Evolutionary conservation across 2,888 invertebrate species (phyloP).

Genomic region (Nomada fucata): DNA sequence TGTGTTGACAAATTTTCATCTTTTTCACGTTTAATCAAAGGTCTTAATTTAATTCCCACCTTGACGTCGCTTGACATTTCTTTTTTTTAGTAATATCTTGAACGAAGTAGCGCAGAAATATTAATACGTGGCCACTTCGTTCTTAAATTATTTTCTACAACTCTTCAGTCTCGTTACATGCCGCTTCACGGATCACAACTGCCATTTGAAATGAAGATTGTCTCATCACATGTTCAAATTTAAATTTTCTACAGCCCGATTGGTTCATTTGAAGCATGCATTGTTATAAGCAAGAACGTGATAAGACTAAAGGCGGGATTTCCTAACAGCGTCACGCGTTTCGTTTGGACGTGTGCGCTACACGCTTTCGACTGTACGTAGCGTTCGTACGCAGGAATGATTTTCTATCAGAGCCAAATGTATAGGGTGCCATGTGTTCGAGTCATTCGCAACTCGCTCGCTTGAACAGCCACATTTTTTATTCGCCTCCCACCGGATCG

Average conservation of each 20-base stretch:
- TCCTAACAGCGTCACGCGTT: too few relatives aligned
- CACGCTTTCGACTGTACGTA: too few relatives aligned
- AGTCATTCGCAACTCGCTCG: too few relatives aligned
- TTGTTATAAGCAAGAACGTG: slow-evolving; percentile 37
- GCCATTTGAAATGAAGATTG: slow-evolving; percentile 44
- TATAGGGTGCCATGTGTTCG: too few relatives aligned
- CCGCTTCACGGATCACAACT: slow-evolving; percentile 37
- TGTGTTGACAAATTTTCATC: slow-evolving; percentile 86
- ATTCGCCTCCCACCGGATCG: too few relatives aligned
- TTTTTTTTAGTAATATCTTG: slow-evolving; percentile 10
- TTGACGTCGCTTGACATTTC: slow-evolving; percentile 88
- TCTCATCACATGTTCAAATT: slow-evolving; percentile 37
- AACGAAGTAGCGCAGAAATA: slow-evolving; percentile 32
- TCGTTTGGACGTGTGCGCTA: too few relatives aligned
- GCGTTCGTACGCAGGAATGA: too few relatives aligned
- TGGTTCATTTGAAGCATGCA: slow-evolving; percentile 41
- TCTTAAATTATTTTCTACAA: slow-evolving; percentile 14
- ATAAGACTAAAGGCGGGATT: slow-evolving; percentile 6
- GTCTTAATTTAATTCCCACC: slow-evolving; percentile 91
- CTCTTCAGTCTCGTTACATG: slow-evolving; percentile 5
- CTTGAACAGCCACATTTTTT: too few relatives aligned
- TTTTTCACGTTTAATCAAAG: slow-evolving; percentile 88
- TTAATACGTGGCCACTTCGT: slow-evolving; percentile 26
- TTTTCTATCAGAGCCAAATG: too few relatives aligned
- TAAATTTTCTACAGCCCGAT: slow-evolving; percentile 41